A percentile compares a stretch with the other conserved stretches of the same genome.
phyloP scores from a whole-genome alignment of 2,888 invertebrate species.

The Andrena praecox region DNA sequence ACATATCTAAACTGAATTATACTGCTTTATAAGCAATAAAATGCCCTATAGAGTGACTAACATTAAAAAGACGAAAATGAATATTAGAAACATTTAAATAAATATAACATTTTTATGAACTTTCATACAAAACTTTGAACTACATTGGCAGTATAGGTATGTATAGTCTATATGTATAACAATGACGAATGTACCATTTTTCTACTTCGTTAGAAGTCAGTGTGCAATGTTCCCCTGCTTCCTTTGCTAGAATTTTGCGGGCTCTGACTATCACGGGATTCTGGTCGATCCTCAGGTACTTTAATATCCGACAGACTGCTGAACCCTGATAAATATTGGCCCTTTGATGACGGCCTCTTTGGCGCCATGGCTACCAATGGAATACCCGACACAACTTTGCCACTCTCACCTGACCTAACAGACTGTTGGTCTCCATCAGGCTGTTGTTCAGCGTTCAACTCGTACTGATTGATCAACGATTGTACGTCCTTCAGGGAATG shows the following conservation, averaged over 20 bases:
- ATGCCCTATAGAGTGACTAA: not conserved
- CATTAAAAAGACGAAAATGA: not conserved
- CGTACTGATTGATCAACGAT: constrained; percentile 66
- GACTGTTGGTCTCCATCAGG: constrained; percentile 59
- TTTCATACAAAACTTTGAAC: constrained; percentile 10
- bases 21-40: not conserved
- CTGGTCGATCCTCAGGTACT: constrained; percentile 1
- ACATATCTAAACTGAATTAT: no score
- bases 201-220: constrained; percentile 73
- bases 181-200: not conserved
- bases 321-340: constrained; percentile 78
- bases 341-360: constrained; percentile 74
- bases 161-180: not conserved
- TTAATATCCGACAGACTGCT: constrained; percentile 75
- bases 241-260: constrained; percentile 55
- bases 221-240: constrained; percentile 68
- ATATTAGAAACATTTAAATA: constrained; percentile 2
- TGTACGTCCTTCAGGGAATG: constrained; percentile 57
- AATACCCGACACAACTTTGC: constrained; percentile 58
- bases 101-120: constrained; percentile 18
- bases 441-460: constrained; percentile 51
- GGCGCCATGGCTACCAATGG: constrained; percentile 66
- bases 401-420: constrained; percentile 60
- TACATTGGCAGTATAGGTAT: constrained; percentile 8
- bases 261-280: constrained; percentile 53